Conservation (phyloP, 1,140 invertebrate genomes). For the Temnothorax longispinosus region DNA sequence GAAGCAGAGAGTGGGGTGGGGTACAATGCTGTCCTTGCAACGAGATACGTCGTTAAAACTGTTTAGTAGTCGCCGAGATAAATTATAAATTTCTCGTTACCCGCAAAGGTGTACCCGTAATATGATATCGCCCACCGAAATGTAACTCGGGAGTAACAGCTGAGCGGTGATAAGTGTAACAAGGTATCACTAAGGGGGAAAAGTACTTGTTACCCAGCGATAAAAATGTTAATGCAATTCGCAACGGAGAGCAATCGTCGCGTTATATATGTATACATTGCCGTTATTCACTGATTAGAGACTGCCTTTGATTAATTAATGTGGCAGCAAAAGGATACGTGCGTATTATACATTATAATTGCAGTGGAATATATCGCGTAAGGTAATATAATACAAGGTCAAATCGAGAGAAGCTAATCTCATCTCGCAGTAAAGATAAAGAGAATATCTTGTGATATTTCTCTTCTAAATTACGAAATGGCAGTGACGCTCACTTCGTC, state of each 20-base stretch:
- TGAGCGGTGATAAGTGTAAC: conserved; percentile 42
- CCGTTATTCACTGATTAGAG: background rate
- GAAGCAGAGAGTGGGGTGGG: conserved; percentile 5
- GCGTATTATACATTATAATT: background rate
- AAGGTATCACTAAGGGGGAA: background rate
- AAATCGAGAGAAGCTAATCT: background rate
- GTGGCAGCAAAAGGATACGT: background rate
- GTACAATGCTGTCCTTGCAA: conserved; percentile 53
- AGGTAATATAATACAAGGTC: conserved; percentile 15
- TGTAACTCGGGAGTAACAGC: conserved; percentile 32
- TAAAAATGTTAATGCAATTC: conserved; percentile 46
- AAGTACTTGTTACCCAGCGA: background rate
- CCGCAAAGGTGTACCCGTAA: conserved; percentile 48
- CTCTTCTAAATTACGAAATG: background rate
- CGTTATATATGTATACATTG: background rate
- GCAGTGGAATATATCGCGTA: background rate
- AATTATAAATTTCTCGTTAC: conserved; percentile 61
- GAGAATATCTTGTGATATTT: background rate
- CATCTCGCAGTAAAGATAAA: conserved; percentile 2
- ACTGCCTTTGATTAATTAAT: conserved; percentile 38
- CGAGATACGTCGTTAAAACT: conserved; percentile 60
- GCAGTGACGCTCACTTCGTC: too few relatives aligned
- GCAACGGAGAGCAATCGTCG: background rate
- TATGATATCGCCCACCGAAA: conserved; percentile 49
- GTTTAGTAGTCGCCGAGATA: conserved; percentile 57